These are phyloP conservation scores for Neoaliturus tenellus DNA, from an alignment of 2,888 invertebrate species.

Conservation along the genomic window DNA sequence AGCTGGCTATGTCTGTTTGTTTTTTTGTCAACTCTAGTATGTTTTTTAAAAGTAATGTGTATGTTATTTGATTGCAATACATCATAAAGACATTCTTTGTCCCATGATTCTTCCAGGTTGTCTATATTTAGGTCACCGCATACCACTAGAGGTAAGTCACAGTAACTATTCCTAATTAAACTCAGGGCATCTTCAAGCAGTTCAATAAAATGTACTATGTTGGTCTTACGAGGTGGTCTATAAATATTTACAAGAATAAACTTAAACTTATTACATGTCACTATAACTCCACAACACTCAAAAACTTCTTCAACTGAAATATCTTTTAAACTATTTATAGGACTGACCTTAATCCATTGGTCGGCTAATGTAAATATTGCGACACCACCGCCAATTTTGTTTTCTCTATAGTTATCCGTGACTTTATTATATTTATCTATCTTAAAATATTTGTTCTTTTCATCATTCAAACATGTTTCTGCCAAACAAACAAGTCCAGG, in stretches of 20 bases:
- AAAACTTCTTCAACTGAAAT: too few species aligned
- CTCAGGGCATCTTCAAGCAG: background rate
- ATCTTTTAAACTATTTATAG: background rate
- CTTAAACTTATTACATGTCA: too few species aligned
- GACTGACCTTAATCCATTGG: background rate
- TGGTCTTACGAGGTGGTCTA: background rate
- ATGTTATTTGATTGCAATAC: too few species aligned
- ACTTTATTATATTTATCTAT: background rate
- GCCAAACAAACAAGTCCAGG: background rate
- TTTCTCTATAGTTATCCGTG: background rate
- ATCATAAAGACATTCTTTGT: too few species aligned
- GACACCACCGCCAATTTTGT: background rate
- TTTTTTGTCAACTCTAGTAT: too few species aligned
- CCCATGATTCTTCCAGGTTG: too few species aligned
- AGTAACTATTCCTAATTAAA: background rate
- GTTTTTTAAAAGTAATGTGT: too few species aligned
- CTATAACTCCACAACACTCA: too few species aligned
- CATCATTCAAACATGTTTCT: background rate
- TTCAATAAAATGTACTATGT: background rate
- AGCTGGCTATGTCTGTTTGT: too few species aligned
- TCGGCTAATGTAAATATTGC: background rate
- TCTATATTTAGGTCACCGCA: constrained; percentile 22
- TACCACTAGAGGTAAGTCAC: background rate
- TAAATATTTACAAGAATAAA: too few species aligned
- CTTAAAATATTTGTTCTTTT: background rate